Conservation (phyloP, 1,140 invertebrate species). For the Tachypleus tridentatus region DNA sequence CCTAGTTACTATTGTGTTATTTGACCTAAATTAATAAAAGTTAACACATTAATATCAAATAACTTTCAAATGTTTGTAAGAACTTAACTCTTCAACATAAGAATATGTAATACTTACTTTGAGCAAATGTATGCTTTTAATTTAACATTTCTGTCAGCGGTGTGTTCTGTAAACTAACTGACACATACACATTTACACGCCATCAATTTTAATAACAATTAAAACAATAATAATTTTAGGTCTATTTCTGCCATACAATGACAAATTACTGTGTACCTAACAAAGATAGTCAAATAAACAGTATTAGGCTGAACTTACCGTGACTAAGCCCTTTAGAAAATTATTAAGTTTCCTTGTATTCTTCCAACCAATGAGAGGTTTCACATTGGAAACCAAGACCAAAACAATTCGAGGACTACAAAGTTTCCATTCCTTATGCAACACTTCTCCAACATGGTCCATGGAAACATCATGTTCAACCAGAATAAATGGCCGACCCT, state of each 20-base stretch:
- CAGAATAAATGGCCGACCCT: conserved; percentile 22
- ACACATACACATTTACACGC: not conserved
- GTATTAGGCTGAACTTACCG: conserved; percentile 12
- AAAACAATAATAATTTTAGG: no score
- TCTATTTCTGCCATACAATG: no score
- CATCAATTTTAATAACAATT: not conserved
- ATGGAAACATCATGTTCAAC: conserved; percentile 22
- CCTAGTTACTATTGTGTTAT: no score
- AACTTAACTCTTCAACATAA: no score
- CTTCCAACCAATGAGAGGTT: conserved; percentile 17
- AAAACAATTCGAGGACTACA: conserved; percentile 25
- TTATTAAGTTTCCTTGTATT: conserved; percentile 21
- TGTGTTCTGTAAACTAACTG: no score
- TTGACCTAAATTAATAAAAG: no score
- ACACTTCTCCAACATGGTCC: conserved; percentile 17
- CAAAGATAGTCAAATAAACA: not conserved
- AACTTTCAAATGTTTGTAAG: no score
- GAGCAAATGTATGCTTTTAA: no score
- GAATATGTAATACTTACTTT: no score
- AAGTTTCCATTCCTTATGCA: conserved; percentile 22
- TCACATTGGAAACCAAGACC: conserved; percentile 21
- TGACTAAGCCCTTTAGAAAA: conserved; percentile 27
- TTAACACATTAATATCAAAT: no score
- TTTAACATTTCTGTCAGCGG: no score
- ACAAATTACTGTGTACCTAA: no score